Evolutionary conservation across 2,888 invertebrate species (phyloP).

Genomic region (Apotomis betuletana): DNA sequence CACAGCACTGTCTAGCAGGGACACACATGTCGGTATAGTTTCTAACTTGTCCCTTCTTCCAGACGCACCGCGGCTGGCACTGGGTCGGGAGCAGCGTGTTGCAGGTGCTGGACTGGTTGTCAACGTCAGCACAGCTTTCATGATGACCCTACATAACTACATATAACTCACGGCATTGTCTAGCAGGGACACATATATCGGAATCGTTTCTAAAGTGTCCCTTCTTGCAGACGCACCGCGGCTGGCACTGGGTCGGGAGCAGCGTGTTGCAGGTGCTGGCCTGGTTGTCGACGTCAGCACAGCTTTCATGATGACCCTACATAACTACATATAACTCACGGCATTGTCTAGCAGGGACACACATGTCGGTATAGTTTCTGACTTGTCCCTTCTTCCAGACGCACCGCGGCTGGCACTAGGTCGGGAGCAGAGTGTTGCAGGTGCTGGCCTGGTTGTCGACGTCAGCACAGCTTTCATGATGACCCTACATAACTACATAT

Average conservation of each 20-base stretch:
- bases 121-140: conserved; percentile 53
- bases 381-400: no score
- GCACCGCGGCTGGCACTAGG: no score
- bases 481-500: no score
- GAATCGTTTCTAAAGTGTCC: conserved; percentile 51
- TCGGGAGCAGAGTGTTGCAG: no score
- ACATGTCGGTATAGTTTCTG: no score
- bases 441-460: no score
- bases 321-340: no score
- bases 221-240: conserved; percentile 55
- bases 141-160: conserved; percentile 7
- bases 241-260: conserved; percentile 53
- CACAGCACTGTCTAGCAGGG: conserved; percentile 49
- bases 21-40: conserved; percentile 52
- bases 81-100: conserved; percentile 52
- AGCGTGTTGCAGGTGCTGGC: conserved; percentile 51
- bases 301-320: no score
- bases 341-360: no score
- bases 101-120: conserved; percentile 48
- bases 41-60: conserved; percentile 52
- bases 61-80: conserved; percentile 58
- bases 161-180: conserved; percentile 47
- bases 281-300: no score
- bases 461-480: no score
- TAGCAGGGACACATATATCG: conserved; percentile 51